Evolutionary conservation across 2,888 invertebrate species (phyloP).

Genomic region (Drosophila cognata): DNA sequence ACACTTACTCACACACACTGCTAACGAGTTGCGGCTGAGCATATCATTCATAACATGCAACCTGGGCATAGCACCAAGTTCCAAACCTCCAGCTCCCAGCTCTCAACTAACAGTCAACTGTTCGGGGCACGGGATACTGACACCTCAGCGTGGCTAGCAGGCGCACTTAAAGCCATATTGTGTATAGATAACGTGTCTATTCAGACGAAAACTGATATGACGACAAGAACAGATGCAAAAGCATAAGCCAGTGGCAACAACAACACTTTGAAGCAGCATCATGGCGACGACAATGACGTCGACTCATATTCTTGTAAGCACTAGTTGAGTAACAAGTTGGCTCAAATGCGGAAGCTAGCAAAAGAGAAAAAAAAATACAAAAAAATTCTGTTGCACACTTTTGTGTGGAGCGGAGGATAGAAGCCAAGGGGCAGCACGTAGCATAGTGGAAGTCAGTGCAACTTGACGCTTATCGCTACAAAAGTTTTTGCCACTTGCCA

Average conservation of each 20-base stretch:
- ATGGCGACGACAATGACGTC: conserved; percentile 28
- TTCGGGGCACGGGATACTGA: conserved; percentile 21
- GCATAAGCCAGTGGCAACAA: conserved; percentile 23
- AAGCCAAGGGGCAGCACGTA: conserved; percentile 27
- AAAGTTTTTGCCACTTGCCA: conserved; percentile 71
- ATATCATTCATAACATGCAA: conserved; percentile 54
- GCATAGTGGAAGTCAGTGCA: conserved; percentile 24
- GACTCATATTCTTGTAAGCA: conserved; percentile 55
- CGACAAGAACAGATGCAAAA: conserved; percentile 63
- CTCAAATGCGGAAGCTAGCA: conserved; percentile 60
- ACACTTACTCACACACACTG: conserved; percentile 17
- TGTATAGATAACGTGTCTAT: conserved; percentile 79
- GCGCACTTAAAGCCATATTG: conserved; percentile 76
- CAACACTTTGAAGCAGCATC: background rate
- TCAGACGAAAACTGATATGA: conserved; percentile 78
- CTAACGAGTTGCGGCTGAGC: conserved; percentile 65
- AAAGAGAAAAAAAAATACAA: conserved; percentile 9
- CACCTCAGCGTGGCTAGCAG: conserved; percentile 37
- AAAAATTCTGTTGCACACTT: conserved; percentile 66
- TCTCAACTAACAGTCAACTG: conserved; percentile 9
- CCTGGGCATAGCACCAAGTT: conserved; percentile 19
- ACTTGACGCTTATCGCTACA: conserved; percentile 73
- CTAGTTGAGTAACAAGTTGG: conserved; percentile 68
- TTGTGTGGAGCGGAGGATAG: conserved; percentile 37
- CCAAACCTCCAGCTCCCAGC: conserved; percentile 4